These are phyloP conservation scores for Chrysolina americana DNA, from an alignment of 2,888 invertebrate genomes.

Conservation along the genomic window DNA sequence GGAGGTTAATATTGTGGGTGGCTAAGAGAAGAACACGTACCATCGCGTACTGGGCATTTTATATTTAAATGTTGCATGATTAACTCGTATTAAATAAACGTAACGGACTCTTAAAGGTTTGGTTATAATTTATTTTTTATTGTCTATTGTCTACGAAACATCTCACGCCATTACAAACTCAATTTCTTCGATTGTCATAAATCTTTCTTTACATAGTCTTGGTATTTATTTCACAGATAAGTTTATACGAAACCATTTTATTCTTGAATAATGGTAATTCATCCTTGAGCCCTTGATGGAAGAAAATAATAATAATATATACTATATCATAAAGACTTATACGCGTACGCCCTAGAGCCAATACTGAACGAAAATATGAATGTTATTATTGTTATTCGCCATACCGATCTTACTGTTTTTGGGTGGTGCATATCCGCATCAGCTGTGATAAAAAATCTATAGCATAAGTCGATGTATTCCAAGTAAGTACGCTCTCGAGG, in stretches of 20 bases:
- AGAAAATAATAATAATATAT: background rate
- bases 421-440: too few species aligned
- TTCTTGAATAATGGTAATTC: conserved; percentile 1
- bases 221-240: conserved; percentile 49
- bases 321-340: too few species aligned
- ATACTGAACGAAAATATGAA: too few species aligned
- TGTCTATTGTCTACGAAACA: conserved; percentile 68
- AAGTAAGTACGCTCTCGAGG: too few species aligned
- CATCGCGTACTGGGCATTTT: conserved; percentile 69
- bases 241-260: conserved; percentile 25
- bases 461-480: too few species aligned
- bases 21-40: conserved; percentile 64
- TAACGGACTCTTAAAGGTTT: conserved; percentile 68
- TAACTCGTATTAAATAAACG: conserved; percentile 70
- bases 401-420: too few species aligned
- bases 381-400: too few species aligned
- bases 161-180: conserved; percentile 67
- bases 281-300: background rate
- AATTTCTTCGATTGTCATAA: conserved; percentile 65
- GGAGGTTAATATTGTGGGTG: conserved; percentile 56
- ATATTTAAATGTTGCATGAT: conserved; percentile 72
- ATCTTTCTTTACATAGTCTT: conserved; percentile 55
- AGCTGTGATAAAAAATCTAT: too few species aligned
- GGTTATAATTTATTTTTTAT: conserved; percentile 70
- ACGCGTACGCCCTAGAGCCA: too few species aligned